These are phyloP conservation scores for Saccopteryx bilineata DNA, from an alignment of 2,113 vertebrate species.

Conservation along the genomic window DNA sequence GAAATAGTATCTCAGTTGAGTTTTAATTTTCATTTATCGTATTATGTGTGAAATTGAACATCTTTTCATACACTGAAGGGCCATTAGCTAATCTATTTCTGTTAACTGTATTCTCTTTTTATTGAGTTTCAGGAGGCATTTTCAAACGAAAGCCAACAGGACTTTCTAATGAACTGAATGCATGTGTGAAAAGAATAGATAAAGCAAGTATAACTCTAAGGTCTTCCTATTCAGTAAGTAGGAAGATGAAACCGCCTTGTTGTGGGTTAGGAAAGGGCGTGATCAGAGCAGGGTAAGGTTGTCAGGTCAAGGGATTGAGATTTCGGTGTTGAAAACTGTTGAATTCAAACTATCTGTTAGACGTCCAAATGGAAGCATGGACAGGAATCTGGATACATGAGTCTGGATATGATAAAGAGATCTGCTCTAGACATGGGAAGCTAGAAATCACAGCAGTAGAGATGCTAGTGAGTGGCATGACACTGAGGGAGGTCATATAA, in stretches of 20 bases:
- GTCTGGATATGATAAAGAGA: background rate
- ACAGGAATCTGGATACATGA: background rate
- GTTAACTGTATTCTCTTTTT: slow-evolving; percentile 49
- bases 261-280: background rate
- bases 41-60: slow-evolving; percentile 61
- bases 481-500: rapidly evolving
- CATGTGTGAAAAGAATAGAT: slow-evolving; percentile 14
- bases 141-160: slow-evolving; percentile 52
- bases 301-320: background rate
- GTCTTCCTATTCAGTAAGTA: background rate
- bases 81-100: slow-evolving; percentile 54
- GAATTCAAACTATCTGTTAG: background rate
- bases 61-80: slow-evolving; percentile 55
- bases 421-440: background rate
- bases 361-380: background rate
- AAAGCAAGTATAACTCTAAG: background rate
- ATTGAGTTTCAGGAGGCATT: slow-evolving; percentile 2
- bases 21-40: slow-evolving; percentile 67
- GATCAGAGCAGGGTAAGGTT: background rate
- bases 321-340: background rate
- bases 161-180: slow-evolving; percentile 1
- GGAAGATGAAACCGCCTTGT: background rate
- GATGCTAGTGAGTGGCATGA: background rate
- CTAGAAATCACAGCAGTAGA: background rate
- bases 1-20: slow-evolving; percentile 44